Evolutionary conservation across 2,888 invertebrate genomes (phyloP).

Genomic region (Ditylenchus weischeri): DNA sequence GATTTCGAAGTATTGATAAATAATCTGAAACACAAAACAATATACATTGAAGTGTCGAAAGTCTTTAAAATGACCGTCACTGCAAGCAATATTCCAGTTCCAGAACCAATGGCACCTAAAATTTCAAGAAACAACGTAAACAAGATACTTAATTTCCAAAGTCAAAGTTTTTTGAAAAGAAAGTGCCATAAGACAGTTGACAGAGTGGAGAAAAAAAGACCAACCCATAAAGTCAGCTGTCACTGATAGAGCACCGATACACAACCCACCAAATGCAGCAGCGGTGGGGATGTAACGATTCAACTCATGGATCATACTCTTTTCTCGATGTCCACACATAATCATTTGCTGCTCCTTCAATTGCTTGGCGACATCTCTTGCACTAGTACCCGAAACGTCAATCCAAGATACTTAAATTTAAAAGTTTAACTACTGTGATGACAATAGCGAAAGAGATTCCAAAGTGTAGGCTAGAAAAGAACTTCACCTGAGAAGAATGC

Average conservation of each 20-base stretch:
- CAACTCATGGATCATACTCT: constrained; percentile 97
- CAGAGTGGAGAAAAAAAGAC: constrained; percentile 6
- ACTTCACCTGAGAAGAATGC: constrained; percentile 99
- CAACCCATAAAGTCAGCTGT: constrained; percentile 89
- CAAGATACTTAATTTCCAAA: too few relatives aligned
- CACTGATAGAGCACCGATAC: constrained; percentile 97
- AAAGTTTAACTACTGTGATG: too few relatives aligned
- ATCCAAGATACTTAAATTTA: constrained; percentile 99
- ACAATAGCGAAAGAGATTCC: too few relatives aligned
- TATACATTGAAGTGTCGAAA: not conserved
- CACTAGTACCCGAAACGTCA: constrained; percentile 97
- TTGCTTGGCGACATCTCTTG: constrained; percentile 99
- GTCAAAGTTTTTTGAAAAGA: too few relatives aligned
- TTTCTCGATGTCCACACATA: constrained; percentile 97
- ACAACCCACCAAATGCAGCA: constrained; percentile 97
- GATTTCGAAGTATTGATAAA: constrained; percentile 98
- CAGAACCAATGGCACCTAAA: constrained; percentile 82
- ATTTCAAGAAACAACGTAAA: constrained; percentile 5
- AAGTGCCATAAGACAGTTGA: not conserved
- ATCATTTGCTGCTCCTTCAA: constrained; percentile 99
- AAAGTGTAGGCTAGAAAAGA: too few relatives aligned
- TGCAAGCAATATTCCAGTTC: constrained; percentile 95
- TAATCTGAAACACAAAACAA: constrained; percentile 59
- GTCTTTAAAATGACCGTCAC: constrained; percentile 74
- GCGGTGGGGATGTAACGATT: constrained; percentile 99